Base-by-base conservation (phyloP, 2,888 invertebrate species). In the Harpalus rubripes region DNA sequence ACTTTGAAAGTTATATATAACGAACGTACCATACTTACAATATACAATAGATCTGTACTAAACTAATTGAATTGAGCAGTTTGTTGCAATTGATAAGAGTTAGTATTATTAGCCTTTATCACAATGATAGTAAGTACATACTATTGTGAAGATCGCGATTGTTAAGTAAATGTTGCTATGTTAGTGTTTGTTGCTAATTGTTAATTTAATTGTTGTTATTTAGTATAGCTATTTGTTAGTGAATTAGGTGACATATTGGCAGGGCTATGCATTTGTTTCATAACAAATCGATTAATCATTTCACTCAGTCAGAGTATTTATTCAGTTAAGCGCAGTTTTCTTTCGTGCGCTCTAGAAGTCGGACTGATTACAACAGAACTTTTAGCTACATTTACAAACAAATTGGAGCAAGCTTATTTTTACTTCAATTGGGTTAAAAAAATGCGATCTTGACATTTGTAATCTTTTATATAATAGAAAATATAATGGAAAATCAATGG, bases 191-290 rank as follows among this genome's bases (percentile, higher is more conserved):
- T 89, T 89, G 89, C 89, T 90, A 89, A 88, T 90, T 89, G 90
- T 90, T 90, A 89, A 88, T 89, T 89, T 89, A 89, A 90, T 90
- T 88, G 89, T 90, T 90, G 90, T 90, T 90, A 90, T 87, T 87
- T 89, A 90, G 88, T 87, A 87, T 89, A 89, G 89, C 87, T 86
- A 87, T 87, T 88, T 87, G 88, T 88, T 88, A 88, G 88, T 63
- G 44, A 74, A 74, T 74, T 74, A 74, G 72, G 72, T 74, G 72
- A 74, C 72, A 74, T 39, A 68, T 74, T 74, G 72, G 72, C 72
- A 74, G 72, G 72, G 72, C 72, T 74, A 18, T 41, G 72, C 41
- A 74, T 74, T 74, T 74, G 72, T 74, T 74, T 74, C 52, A 16
- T 41, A 44, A 74, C 72, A 74, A 74, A 74, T 74, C 72, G 72